phyloP scores from a whole-genome alignment of 2,797 vertebrate species.

The Cetoscarus ocellatus region DNA sequence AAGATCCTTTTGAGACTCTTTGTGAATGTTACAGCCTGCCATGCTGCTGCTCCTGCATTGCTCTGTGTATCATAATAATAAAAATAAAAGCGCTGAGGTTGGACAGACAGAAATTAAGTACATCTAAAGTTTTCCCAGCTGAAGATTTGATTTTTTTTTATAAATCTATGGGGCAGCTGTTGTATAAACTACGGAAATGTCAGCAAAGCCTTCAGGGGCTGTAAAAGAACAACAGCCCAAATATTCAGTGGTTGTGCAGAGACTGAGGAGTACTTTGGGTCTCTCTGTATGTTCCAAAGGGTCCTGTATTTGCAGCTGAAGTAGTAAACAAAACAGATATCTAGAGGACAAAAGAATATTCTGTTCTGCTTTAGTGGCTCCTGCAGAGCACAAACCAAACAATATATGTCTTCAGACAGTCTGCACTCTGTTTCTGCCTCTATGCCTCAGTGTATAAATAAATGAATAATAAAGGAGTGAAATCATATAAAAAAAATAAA shows the following conservation, averaged over 20 bases:
- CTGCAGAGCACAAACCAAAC: conserved; percentile 12
- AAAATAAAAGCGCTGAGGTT: not conserved
- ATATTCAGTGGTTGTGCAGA: conserved; percentile 21
- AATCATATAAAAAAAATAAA: conserved; percentile 21
- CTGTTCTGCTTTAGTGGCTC: conserved; percentile 14
- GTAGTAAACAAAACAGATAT: conserved; percentile 18
- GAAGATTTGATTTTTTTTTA: not conserved
- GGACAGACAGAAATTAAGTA: not conserved
- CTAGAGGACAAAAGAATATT: conserved; percentile 19
- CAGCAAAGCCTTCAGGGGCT: conserved; percentile 7
- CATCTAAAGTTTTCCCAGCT: not conserved
- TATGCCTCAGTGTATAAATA: not conserved
- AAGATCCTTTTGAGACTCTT: not conserved
- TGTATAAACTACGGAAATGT: conserved; percentile 13
- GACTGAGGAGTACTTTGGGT: conserved; percentile 1
- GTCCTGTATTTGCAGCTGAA: not conserved
- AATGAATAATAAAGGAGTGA: conserved; percentile 3
- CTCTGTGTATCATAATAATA: not conserved
- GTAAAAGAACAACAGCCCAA: conserved; percentile 9
- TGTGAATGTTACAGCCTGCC: not conserved
- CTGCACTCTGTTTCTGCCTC: not conserved
- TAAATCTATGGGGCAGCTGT: not conserved
- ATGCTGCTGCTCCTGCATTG: not conserved
- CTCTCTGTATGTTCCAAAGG: not conserved
- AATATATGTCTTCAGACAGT: conserved; percentile 21